Percentiles rank a stretch among this genome's conserved stretches.
phyloP scores from a whole-genome alignment of 2,113 vertebrate species.

The Pithys albifrons region DNA sequence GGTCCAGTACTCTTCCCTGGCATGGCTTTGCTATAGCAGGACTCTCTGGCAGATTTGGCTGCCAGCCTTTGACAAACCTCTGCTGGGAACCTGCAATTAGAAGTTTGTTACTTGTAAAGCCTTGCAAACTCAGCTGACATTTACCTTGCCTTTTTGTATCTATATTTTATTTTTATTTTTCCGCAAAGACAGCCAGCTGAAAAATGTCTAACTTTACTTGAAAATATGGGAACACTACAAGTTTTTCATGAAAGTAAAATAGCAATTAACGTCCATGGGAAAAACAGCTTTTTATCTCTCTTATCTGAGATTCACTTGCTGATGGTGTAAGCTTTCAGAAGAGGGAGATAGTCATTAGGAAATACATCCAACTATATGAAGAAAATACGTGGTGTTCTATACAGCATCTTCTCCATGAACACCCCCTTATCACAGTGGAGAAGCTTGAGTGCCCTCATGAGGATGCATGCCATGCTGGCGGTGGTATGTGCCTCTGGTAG shows the following conservation, averaged over 20 bases:
- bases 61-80: not conserved
- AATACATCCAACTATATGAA: not conserved
- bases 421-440: too few species aligned
- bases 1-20: not conserved
- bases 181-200: not conserved
- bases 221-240: not conserved
- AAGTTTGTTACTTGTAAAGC: not conserved
- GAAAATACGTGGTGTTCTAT: not conserved
- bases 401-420: not conserved
- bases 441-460: too few species aligned
- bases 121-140: not conserved
- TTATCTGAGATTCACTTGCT: not conserved
- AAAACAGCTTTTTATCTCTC: not conserved
- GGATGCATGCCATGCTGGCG: too few species aligned
- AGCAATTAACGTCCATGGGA: not conserved
- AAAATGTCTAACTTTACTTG: not conserved
- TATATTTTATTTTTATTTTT: not conserved
- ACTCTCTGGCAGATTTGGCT: not conserved
- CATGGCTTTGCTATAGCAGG: not conserved
- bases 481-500: too few species aligned
- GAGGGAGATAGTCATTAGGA: not conserved
- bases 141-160: not conserved
- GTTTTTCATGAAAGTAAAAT: not conserved
- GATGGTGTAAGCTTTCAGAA: not conserved
- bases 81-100: not conserved